Percentiles rank a stretch among this genome's conserved stretches.
phyloP scores from a whole-genome alignment of 2,888 invertebrate species.

The Mimas tiliae region DNA sequence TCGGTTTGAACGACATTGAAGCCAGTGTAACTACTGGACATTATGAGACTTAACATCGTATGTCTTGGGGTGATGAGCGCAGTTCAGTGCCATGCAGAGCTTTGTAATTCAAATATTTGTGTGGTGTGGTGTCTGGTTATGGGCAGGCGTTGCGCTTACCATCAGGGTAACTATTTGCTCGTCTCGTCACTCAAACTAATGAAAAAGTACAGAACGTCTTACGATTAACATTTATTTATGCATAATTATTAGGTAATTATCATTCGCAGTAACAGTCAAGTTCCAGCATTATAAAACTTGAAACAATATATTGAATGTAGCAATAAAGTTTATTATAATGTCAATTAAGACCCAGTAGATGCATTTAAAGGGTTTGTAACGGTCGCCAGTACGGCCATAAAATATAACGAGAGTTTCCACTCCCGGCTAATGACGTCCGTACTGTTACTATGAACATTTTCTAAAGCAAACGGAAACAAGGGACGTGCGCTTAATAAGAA shows the following conservation, averaged over 20 bases:
- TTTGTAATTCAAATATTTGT: too few relatives aligned
- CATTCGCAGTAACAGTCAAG: neutral
- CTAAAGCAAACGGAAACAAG: constrained; percentile 43
- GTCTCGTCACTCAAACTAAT: too few relatives aligned
- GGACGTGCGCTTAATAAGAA: constrained; percentile 43
- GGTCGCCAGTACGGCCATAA: constrained; percentile 54
- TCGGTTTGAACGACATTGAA: too few relatives aligned
- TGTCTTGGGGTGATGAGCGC: too few relatives aligned
- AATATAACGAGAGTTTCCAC: constrained; percentile 62
- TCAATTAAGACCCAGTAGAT: constrained; percentile 55
- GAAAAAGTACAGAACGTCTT: neutral
- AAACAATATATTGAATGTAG: constrained; percentile 43
- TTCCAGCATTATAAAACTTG: neutral
- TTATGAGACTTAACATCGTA: too few relatives aligned
- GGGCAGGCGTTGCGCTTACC: too few relatives aligned
- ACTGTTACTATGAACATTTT: constrained; percentile 42
- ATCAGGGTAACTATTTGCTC: too few relatives aligned
- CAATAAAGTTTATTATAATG: constrained; percentile 57
- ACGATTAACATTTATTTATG: neutral
- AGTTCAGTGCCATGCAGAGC: too few relatives aligned
- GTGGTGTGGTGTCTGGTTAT: too few relatives aligned
- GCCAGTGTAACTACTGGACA: too few relatives aligned
- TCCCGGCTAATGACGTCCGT: constrained; percentile 47
- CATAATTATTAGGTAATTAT: neutral
- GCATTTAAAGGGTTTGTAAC: constrained; percentile 59